A percentile compares a stretch with the other conserved stretches of the same genome.
phyloP scores from a whole-genome alignment of 37 sponge, comb jelly and placozoan species.

The Geodia barretti region DNA sequence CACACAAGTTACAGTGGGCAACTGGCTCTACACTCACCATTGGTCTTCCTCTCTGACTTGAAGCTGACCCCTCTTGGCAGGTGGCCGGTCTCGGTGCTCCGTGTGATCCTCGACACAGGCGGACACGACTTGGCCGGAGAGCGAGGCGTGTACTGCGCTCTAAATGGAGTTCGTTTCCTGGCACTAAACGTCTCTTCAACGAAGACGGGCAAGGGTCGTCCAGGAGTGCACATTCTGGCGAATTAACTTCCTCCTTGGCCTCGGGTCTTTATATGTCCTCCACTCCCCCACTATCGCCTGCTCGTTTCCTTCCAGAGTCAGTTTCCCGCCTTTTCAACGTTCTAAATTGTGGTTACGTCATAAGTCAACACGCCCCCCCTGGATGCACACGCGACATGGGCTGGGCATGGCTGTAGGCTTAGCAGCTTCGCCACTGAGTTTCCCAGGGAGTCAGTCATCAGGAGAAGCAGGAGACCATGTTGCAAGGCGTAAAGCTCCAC shows the following conservation, averaged over 20 bases:
- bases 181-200: conserved; percentile 53
- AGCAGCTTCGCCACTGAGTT: too few relatives aligned
- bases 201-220: conserved; percentile 21
- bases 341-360: too few relatives aligned
- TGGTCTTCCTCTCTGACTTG: conserved; percentile 37
- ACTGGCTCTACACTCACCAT: neutral
- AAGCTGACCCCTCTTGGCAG: conserved; percentile 63
- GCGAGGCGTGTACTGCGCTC: conserved; percentile 44
- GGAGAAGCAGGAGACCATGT: conserved; percentile 39
- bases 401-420: too few relatives aligned
- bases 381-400: too few relatives aligned
- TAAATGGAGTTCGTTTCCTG: conserved; percentile 74
- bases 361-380: too few relatives aligned
- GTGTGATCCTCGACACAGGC: conserved; percentile 71
- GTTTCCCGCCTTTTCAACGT: too few relatives aligned
- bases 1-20: too few relatives aligned
- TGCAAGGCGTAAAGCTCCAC: conserved; percentile 42
- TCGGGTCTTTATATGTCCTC: too few relatives aligned
- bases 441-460: too few relatives aligned
- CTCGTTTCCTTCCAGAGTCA: too few relatives aligned
- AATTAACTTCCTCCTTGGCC: too few relatives aligned
- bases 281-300: too few relatives aligned
- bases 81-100: neutral
- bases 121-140: conserved; percentile 80
- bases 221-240: neutral